A percentile compares a stretch with the other conserved stretches of the same genome.
Evolutionary conservation across 2,113 vertebrate species (phyloP).

Genomic region (Serranochromis macrocephalus): DNA sequence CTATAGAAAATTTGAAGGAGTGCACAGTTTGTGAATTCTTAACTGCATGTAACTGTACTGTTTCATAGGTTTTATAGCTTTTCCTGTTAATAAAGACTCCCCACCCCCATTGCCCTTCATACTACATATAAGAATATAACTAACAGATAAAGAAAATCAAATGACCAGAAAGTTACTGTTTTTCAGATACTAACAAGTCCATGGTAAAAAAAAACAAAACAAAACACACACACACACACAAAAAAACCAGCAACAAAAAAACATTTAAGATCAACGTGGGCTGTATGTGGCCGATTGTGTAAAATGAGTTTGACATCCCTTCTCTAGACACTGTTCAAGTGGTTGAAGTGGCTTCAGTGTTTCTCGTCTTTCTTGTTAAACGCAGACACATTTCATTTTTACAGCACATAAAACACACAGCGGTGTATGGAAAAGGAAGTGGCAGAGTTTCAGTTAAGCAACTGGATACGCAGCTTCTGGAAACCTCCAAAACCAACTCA

Average conservation of each 20-base stretch:
- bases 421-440: slow-evolving; percentile 8
- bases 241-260: not conserved
- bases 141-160: not conserved
- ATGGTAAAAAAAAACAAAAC: not conserved
- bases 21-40: not conserved
- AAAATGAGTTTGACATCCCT: not conserved
- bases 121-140: not conserved
- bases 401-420: not conserved
- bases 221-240: not conserved
- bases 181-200: not conserved
- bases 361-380: not conserved
- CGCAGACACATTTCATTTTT: not conserved
- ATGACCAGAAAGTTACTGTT: not conserved
- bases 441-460: slow-evolving; percentile 34
- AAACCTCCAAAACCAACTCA: slow-evolving; percentile 14
- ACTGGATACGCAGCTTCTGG: slow-evolving; percentile 29
- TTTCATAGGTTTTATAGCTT: not conserved
- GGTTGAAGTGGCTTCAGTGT: not conserved
- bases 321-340: not conserved
- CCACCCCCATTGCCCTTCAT: not conserved
- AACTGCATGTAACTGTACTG: not conserved
- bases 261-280: not conserved
- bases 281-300: not conserved
- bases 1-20: not conserved
- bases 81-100: not conserved